Evolutionary conservation across 2,113 vertebrate genomes (phyloP).

Genomic region (Aegotheles bennettii): DNA sequence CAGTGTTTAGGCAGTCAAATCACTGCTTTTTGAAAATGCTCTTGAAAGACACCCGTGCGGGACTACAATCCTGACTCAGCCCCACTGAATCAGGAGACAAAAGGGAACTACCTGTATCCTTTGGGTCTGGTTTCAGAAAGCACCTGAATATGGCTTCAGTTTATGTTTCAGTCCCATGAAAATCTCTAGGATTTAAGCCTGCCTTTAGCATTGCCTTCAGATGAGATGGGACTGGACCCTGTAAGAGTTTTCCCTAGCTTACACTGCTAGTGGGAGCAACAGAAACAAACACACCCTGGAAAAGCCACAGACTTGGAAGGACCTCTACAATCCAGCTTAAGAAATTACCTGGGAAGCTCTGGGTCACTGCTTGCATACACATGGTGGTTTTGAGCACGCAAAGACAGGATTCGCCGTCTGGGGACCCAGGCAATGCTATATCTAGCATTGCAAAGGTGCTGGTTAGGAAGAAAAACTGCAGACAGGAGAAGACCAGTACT

Average conservation of each 20-base stretch:
- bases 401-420: neutral
- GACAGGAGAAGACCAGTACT: accelerated
- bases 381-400: accelerated
- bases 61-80: neutral
- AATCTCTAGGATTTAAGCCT: neutral
- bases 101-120: neutral
- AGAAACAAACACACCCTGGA: neutral
- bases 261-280: accelerated
- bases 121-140: neutral
- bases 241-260: neutral
- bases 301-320: neutral
- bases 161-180: neutral
- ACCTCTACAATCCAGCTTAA: neutral
- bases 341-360: neutral
- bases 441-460: neutral
- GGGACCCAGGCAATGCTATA: neutral
- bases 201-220: neutral
- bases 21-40: neutral
- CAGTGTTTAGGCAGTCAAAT: neutral
- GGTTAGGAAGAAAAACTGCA: neutral
- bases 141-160: neutral
- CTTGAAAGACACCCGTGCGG: accelerated
- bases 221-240: accelerated
- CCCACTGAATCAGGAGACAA: neutral
- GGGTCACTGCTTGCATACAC: neutral